Conservation (phyloP, 2,888 invertebrate genomes). For the Eucera pruinosa region DNA sequence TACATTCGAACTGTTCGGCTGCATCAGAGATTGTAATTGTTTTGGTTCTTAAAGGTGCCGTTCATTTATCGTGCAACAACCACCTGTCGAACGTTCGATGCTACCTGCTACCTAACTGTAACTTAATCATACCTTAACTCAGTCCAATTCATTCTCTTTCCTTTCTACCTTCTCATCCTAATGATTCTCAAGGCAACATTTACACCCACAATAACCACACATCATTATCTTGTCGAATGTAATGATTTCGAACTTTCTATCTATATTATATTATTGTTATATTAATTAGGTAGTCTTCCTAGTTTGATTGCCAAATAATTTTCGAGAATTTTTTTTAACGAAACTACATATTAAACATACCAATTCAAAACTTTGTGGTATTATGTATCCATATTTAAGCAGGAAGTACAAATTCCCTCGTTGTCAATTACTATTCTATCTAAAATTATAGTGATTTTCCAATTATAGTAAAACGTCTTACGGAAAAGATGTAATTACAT, state of each 20-base stretch:
- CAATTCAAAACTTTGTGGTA: too few species aligned
- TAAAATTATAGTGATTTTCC: too few species aligned
- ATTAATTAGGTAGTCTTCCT: too few species aligned
- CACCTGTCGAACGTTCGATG: constrained; percentile 57
- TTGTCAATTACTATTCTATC: too few species aligned
- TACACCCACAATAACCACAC: constrained; percentile 43
- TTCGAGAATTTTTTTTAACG: too few species aligned
- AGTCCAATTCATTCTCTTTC: constrained; percentile 27
- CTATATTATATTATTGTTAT: too few species aligned
- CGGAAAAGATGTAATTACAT: too few species aligned
- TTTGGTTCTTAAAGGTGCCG: constrained; percentile 71
- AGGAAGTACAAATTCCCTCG: too few species aligned
- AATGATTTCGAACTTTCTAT: constrained; percentile 1
- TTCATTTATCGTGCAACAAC: constrained; percentile 58
- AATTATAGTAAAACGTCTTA: too few species aligned
- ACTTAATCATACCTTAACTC: constrained; percentile 63
- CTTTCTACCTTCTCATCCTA: constrained; percentile 14
- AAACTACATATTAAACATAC: too few species aligned
- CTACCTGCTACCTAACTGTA: constrained; percentile 63
- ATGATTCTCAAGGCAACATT: constrained; percentile 40
- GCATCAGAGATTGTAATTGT: constrained; percentile 72
- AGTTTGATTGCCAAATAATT: too few species aligned
- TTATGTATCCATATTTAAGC: too few species aligned
- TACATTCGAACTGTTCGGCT: constrained; percentile 15
- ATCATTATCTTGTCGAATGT: constrained; percentile 33